Conservation (phyloP, 2,113 vertebrate species). For the Etheostoma cragini region DNA sequence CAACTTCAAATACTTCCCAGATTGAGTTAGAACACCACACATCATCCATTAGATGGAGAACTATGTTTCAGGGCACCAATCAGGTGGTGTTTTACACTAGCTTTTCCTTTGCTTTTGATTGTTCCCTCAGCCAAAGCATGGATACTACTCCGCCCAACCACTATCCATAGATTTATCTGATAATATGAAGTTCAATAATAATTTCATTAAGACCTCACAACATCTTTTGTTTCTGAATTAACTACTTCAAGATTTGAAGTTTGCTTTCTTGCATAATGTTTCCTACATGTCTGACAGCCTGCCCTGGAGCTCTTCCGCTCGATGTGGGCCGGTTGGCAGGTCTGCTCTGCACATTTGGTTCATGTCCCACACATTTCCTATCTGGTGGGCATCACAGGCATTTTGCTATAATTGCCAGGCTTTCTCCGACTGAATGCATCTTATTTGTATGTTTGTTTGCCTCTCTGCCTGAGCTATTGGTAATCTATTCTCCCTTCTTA, state of each 20-base stretch:
- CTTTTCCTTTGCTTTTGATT: conserved; percentile 51
- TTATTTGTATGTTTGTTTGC: conserved; percentile 84
- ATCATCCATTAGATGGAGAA: conserved; percentile 70
- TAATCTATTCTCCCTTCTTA: conserved; percentile 84
- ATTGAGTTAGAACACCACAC: conserved; percentile 67
- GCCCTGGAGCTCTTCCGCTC: conserved; percentile 87
- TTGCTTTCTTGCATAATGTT: conserved; percentile 73
- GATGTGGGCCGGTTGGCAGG: conserved; percentile 86
- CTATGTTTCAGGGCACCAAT: conserved; percentile 67
- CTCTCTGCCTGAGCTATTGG: conserved; percentile 81
- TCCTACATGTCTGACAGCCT: conserved; percentile 78
- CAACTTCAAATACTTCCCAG: conserved; percentile 83
- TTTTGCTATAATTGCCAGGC: conserved; percentile 89
- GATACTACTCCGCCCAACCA: conserved; percentile 25
- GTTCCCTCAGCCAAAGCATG: conserved; percentile 25
- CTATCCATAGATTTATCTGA: conserved; percentile 66
- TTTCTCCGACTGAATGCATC: conserved; percentile 82
- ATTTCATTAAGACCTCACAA: conserved; percentile 61
- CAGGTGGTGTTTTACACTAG: conserved; percentile 59
- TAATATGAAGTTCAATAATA: conserved; percentile 63
- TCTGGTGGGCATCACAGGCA: conserved; percentile 88
- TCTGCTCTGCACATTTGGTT: conserved; percentile 89
- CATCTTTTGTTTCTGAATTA: conserved; percentile 65
- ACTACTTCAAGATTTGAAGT: conserved; percentile 67
- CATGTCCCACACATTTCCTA: conserved; percentile 89